Evolutionary conservation across 2,113 vertebrate species (phyloP), one percentile per base, ranked within the genome.

Genomic region (Otocyon megalotis): DNA sequence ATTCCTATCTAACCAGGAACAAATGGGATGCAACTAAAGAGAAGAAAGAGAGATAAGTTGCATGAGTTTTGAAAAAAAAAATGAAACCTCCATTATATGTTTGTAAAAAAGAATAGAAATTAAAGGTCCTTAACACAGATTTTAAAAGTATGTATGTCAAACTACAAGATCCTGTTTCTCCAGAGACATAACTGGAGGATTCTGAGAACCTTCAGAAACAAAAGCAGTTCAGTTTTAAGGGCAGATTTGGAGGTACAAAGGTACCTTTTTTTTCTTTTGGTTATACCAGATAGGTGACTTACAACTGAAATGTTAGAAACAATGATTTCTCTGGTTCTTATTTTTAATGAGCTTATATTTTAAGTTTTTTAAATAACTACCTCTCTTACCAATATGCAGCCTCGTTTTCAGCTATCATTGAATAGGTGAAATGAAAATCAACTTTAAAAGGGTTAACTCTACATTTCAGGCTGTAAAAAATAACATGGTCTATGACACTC

Each of bases 361-460:
- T 65, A 89, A 82, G 16, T 82, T 90, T 69, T 85, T n/a, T 80
- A 84, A 54, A 22, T 54, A 67, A 69, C 26, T 85, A 63, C 22
- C 30, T 82, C 1, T 37, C 48, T 58, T 53, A 37, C 30, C 50
- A 56, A 62, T 58, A 82, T 37, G 50, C n/a, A 82, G 58, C 10
- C 48, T 30, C 0, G 4, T 50, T 90, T 62, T 72, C 22, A 16
- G 20, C 3, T n/a, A 0, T 90, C n/a, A 79, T 0, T 69, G 22
- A 96, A 71, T 67, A 24, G 6, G 69, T 54, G n/a, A 96, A 82
- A 74, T 67, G 19, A 94, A 97, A 94, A 90, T 90, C 30, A 80
- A 28, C 14, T 56, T 90, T 37, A 28, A 53, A 89, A 85, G 20
- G 82, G 2, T 30, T 5, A 67, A 5, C 30, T 56, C 58, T 53